Conservation (phyloP, 53 echinoderm and acorn worm species). For the Echinarachnius parma region DNA sequence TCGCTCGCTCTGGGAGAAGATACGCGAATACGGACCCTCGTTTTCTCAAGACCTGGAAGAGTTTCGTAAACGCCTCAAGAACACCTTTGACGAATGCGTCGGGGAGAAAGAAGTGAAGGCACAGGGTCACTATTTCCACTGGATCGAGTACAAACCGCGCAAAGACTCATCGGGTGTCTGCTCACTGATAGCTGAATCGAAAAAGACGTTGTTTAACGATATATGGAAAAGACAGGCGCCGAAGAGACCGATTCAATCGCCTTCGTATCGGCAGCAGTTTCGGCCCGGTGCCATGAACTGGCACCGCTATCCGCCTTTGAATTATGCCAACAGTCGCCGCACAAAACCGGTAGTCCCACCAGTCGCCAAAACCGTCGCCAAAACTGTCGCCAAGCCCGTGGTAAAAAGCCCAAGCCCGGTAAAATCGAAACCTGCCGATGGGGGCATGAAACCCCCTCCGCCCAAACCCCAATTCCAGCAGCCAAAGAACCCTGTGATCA, state of each 20-base stretch:
- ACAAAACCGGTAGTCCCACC: background rate
- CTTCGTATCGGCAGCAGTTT: background rate
- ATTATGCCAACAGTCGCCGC: background rate
- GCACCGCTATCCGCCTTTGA: constrained; percentile 11
- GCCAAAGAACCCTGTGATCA: constrained; percentile 8
- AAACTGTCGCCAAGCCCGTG: background rate
- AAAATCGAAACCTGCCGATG: background rate
- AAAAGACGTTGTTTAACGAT: constrained; percentile 20
- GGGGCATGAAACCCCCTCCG: background rate
- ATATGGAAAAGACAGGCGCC: constrained; percentile 26
- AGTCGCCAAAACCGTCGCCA: background rate
- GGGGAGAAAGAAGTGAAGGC: constrained; percentile 35
- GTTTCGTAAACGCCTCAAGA: constrained; percentile 48
- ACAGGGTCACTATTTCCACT: constrained; percentile 57
- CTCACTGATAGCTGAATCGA: constrained; percentile 44
- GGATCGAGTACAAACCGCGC: constrained; percentile 49
- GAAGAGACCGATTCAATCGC: background rate
- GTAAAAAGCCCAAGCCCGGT: background rate
- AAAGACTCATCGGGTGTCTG: constrained; percentile 25
- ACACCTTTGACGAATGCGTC: constrained; percentile 55
- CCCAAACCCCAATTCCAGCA: constrained; percentile 1
- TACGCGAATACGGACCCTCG: constrained; percentile 60
- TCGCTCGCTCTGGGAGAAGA: constrained; percentile 63
- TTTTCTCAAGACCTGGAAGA: constrained; percentile 52
- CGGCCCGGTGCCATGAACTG: background rate